Evolutionary conservation across 2,113 vertebrate species (phyloP), one percentile per base, ranked within the genome.

Genomic region (Girardinichthys multiradiatus): DNA sequence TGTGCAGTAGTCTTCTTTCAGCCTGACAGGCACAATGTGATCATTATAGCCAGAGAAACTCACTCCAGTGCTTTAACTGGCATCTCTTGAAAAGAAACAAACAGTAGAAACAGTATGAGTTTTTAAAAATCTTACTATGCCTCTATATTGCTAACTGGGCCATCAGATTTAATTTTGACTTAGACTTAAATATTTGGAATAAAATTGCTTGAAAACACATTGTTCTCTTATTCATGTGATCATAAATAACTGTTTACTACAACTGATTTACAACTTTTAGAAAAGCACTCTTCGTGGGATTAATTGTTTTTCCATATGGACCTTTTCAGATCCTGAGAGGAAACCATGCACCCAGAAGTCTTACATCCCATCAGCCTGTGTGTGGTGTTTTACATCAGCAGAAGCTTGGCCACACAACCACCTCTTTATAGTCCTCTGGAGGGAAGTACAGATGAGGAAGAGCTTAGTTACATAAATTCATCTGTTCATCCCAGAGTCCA

Each of bases 391-490:
- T 19, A 74, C 82, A 79, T 85, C 68, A 64, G 19, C 61, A 57
- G 64, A 42, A 1, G 57, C 0, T 0, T 11, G 0, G 87, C 90
- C 72, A 84, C 84, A 15, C 85, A 90, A 9, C 24, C 86, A 4
- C 64, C 66, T 61, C 63, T 85, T 37, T 78, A 81, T 62, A 70
- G 79, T 31, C 12, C 63, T 9, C 19, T 61, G 3, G 94, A 94
- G 76, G 91, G 92, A 77, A 5, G 95, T 13, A 39, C 95, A 90
- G 84, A 95, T 1, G 94, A 0, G 92, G 96, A 79, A 12, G 89
- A 88, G 4, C 2, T 57, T 33, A 57, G 14, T 2, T 72, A 39
- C 70, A 33, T 68, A 4, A 80, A 67, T 42, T 73, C 74, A 30
- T 51, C 68, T 59, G 19, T 65, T n/a, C 21, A 68, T 48, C 77